These are phyloP conservation scores for Meles meles DNA, from an alignment of 2,113 vertebrate species.

Conservation along the genomic window DNA sequence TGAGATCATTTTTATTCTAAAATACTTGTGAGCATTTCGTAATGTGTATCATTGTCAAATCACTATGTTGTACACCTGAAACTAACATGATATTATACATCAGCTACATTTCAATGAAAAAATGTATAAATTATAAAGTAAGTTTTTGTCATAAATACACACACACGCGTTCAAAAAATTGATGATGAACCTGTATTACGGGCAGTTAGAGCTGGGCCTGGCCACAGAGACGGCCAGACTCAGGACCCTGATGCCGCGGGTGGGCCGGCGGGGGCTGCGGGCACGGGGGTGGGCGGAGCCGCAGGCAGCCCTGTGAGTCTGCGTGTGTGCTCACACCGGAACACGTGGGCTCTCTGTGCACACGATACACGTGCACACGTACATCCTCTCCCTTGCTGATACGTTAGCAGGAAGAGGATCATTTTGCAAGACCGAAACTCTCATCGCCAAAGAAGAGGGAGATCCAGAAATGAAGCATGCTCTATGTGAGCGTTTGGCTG, in stretches of 20 bases:
- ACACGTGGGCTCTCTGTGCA: neutral
- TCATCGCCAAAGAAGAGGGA: neutral
- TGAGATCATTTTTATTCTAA: neutral
- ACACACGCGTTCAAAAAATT: neutral
- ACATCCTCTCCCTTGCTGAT: too few species aligned
- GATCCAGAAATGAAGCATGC: neutral
- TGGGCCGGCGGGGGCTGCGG: neutral
- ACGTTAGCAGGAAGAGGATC: fast-evolving
- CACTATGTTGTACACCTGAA: neutral
- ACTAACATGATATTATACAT: neutral
- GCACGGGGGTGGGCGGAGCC: neutral
- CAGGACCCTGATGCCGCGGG: too few species aligned
- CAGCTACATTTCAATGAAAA: neutral
- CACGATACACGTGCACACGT: fast-evolving
- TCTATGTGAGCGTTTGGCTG: neutral
- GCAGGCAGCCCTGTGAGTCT: neutral
- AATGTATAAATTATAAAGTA: neutral
- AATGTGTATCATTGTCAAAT: neutral
- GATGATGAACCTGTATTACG: neutral
- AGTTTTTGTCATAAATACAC: neutral
- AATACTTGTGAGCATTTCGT: neutral
- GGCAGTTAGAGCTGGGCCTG: neutral
- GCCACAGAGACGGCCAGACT: neutral
- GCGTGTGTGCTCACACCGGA: neutral
- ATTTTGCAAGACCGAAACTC: neutral